Percentiles rank a stretch among this genome's conserved stretches.
These are phyloP conservation scores for Tachycineta bicolor DNA, from an alignment of 2,113 vertebrate genomes.

Conservation along the genomic window DNA sequence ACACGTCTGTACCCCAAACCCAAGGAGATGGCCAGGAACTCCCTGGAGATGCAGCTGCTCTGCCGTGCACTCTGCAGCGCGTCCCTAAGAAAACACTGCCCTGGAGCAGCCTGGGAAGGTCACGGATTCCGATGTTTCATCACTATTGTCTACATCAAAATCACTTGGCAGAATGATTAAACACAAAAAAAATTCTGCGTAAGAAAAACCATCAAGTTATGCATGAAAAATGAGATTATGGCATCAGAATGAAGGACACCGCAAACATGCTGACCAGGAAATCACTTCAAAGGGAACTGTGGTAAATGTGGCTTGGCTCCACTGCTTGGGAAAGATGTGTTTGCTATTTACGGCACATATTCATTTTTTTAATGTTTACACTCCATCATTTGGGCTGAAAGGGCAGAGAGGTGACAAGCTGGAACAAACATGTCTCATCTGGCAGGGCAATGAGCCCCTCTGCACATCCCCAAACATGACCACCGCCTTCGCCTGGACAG, in stretches of 20 bases:
- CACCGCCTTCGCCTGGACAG: neutral
- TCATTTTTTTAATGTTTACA: neutral
- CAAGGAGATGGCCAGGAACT: neutral
- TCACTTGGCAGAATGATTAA: slow-evolving; percentile 56
- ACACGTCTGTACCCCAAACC: neutral
- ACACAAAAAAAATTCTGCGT: slow-evolving; percentile 13
- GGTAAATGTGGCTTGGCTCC: neutral
- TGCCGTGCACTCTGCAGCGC: neutral
- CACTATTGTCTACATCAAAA: slow-evolving; percentile 29
- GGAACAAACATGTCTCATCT: accelerated
- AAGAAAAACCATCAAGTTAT: slow-evolving; percentile 46
- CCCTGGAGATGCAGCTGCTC: neutral
- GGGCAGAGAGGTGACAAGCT: neutral
- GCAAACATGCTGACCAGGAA: slow-evolving; percentile 55
- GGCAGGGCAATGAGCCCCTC: neutral
- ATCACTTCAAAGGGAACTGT: neutral
- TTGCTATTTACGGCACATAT: neutral
- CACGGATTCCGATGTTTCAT: neutral
- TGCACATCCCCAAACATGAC: neutral
- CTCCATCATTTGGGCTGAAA: neutral
- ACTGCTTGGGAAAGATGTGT: neutral
- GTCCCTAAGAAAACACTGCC: slow-evolving; percentile 3
- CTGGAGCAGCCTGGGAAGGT: slow-evolving; percentile 23
- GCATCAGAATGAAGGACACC: slow-evolving; percentile 23
- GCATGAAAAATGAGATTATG: slow-evolving; percentile 68